Percentiles rank a stretch among this genome's conserved stretches.
Evolutionary conservation across 2,888 invertebrate genomes (phyloP).

Genomic region (Endomychus coccineus): DNA sequence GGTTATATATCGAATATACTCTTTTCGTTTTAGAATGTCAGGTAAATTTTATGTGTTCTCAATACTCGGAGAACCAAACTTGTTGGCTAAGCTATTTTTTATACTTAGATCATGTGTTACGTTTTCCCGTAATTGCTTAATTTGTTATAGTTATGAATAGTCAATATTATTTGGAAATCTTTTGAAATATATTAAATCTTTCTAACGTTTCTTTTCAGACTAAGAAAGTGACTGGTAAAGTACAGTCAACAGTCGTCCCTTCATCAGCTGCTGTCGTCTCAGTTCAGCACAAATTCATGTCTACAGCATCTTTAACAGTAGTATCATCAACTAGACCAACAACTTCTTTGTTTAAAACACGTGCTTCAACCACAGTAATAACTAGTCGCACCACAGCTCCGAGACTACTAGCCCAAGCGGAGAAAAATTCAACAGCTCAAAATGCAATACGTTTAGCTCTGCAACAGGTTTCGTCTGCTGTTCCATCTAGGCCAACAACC

Average conservation of each 20-base stretch:
- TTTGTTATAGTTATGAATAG: no score
- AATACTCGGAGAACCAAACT: no score
- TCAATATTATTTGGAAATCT: no score
- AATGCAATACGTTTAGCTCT: slow-evolving; percentile 45
- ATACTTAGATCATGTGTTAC: no score
- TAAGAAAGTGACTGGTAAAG: slow-evolving; percentile 40
- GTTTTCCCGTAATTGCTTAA: no score
- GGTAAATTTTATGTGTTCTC: no score
- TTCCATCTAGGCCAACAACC: slow-evolving; percentile 45
- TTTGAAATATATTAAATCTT: background rate
- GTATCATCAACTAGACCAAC: slow-evolving; percentile 5
- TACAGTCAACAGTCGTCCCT: slow-evolving; percentile 27
- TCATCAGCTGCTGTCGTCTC: slow-evolving; percentile 24
- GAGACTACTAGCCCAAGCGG: slow-evolving; percentile 51
- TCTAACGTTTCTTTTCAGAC: slow-evolving; percentile 28
- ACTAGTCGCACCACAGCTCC: slow-evolving; percentile 43
- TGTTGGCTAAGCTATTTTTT: no score
- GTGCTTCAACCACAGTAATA: slow-evolving; percentile 25
- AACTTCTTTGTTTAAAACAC: slow-evolving; percentile 7
- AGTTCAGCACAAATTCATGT: slow-evolving; percentile 16
- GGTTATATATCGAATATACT: no score
- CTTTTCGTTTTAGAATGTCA: no score
- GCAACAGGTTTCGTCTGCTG: slow-evolving; percentile 49
- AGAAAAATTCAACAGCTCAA: slow-evolving; percentile 44
- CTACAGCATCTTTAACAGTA: slow-evolving; percentile 10